Base-by-base conservation (phyloP, 2,888 invertebrate species). In the Disparrhopalites patrizii region DNA sequence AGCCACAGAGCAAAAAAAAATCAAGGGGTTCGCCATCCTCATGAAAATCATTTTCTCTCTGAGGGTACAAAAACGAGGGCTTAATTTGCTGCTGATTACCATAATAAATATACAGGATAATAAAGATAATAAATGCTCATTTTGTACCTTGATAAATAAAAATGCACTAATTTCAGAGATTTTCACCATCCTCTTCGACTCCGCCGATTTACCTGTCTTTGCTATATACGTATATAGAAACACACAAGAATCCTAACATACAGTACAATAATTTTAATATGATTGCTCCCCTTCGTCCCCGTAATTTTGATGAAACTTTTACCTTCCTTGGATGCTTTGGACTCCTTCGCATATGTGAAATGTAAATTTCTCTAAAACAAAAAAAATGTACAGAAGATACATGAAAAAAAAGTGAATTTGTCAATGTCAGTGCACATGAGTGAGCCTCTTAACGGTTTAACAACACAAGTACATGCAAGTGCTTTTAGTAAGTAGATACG, bases 331-430 rank as follows among this genome's bases (percentile, higher is more conserved):
- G 5, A n/a, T 43, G 5, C 7, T 4, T 15, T 5, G 43, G 5
- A 5, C 7, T 18, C 8, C 43, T 18, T 18, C 8, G 43, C n/a
- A 43, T 4, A 43, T 51, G 7, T 20, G 23, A 52, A 25, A 52
- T 52, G 27, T 52, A 15, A 52, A 25, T 52, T 52, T 52, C 52
- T 52, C 40, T 20, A 40, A n/a, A 20, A 18, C n/a, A 40, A 40
- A 20, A 18, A n/a, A 20, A 40, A 18, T 40, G 20, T 40, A n/a
- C 20, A 4, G 40, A 40, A 40, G 20, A n/a, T 40, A 13, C 27
- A 52, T 10, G 27, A 52, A 23, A 55, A 54, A 54, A 55, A 55
- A 55, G 55, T 55, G 55, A 55, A 55, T 55, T 55, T 55, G 55
- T 55, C 25, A 55, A 55, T 55, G 55, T 55, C 55, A 33, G 33